phyloP scores from a whole-genome alignment of 2,888 invertebrate genomes.

The Tipula confusa region DNA sequence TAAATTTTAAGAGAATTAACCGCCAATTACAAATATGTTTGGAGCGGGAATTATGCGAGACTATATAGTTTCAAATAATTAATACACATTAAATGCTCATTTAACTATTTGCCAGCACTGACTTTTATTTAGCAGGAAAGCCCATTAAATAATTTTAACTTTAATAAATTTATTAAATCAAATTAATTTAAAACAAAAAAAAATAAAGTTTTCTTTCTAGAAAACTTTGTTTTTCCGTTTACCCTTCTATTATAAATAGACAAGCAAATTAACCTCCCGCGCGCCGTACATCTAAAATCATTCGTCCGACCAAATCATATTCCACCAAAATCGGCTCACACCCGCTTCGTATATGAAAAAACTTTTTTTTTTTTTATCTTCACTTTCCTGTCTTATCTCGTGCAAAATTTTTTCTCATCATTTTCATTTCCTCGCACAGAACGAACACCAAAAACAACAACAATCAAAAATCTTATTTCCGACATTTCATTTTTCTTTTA shows the following conservation, averaged over 20 bases:
- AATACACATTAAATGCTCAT: no score
- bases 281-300: not conserved
- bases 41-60: no score
- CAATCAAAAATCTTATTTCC: not conserved
- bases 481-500: not conserved
- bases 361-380: not conserved
- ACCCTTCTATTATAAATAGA: not conserved
- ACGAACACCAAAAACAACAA: not conserved
- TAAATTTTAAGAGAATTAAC: no score
- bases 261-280: not conserved
- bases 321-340: not conserved
- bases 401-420: not conserved
- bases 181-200: not conserved
- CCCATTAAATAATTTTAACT: not conserved
- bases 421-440: not conserved
- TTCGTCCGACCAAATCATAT: not conserved
- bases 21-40: no score
- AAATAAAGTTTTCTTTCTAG: not conserved
- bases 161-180: not conserved
- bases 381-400: not conserved
- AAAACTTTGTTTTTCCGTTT: not conserved
- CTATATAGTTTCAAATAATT: no score
- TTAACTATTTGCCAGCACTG: no score
- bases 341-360: not conserved
- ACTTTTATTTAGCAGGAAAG: no score